These are phyloP conservation scores for Anthophora plumipes DNA, from an alignment of 2,888 invertebrate genomes.

Conservation along the genomic window DNA sequence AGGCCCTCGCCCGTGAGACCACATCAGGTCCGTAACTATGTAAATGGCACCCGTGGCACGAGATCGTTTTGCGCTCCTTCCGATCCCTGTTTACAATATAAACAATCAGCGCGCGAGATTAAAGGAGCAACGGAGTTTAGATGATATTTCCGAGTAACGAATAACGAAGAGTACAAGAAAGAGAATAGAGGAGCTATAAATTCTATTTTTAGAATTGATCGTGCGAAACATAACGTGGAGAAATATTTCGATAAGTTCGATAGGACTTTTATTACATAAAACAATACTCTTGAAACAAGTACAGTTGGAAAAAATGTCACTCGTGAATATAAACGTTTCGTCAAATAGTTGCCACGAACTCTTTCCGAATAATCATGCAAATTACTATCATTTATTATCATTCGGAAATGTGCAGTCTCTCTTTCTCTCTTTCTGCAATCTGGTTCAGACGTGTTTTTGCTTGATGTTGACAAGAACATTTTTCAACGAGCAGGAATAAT, in stretches of 20 bases:
- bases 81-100: neutral
- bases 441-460: neutral
- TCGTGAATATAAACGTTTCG: neutral
- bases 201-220: neutral
- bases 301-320: neutral
- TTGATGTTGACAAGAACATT: neutral
- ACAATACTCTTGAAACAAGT: neutral
- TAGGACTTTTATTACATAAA: neutral
- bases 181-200: neutral
- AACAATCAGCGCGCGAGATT: neutral
- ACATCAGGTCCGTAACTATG: slow-evolving; percentile 76
- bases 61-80: slow-evolving; percentile 21
- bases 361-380: slow-evolving; percentile 20
- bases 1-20: slow-evolving; percentile 81
- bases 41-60: neutral
- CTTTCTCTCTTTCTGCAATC: neutral
- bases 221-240: neutral
- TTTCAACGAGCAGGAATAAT: neutral
- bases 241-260: neutral
- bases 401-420: neutral
- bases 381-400: slow-evolving; percentile 20
- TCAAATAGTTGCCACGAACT: slow-evolving; percentile 12
- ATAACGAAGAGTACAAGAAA: neutral
- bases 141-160: neutral
- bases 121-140: neutral